phyloP scores from a whole-genome alignment of 2,113 vertebrate genomes.

The Xerus inauris region DNA sequence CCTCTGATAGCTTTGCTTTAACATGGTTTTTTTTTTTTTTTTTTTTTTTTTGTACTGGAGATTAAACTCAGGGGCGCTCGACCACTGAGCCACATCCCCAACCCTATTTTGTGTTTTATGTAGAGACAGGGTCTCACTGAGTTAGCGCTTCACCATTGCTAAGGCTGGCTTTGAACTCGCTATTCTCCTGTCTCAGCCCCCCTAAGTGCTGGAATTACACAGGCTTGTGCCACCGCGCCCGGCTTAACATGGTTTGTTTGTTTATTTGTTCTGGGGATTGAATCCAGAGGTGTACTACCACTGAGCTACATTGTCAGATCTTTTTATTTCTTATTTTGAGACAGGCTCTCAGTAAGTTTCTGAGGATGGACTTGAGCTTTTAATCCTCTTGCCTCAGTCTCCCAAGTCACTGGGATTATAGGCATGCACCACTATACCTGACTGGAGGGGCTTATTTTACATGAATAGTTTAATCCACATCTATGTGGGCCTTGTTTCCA shows the following conservation, averaged over 20 bases:
- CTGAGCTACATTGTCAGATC: background rate
- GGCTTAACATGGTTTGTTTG: background rate
- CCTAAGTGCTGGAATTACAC: too few species aligned
- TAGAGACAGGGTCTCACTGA: too few species aligned
- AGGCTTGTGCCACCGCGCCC: too few species aligned
- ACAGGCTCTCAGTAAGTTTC: background rate
- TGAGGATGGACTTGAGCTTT: background rate
- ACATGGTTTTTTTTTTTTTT: fast-evolving
- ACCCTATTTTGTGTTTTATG: too few species aligned
- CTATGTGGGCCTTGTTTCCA: background rate
- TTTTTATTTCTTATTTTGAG: background rate
- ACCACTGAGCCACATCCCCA: too few species aligned
- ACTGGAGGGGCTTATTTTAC: background rate
- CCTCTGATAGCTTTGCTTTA: background rate
- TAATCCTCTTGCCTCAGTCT: background rate
- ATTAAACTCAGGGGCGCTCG: too few species aligned
- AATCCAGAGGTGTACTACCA: background rate
- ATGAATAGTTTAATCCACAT: background rate
- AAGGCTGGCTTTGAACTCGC: too few species aligned
- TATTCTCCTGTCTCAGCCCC: too few species aligned
- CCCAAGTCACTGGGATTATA: background rate
- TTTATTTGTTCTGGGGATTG: too few species aligned
- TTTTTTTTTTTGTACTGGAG: background rate
- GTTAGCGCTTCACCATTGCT: too few species aligned
- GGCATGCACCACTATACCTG: background rate